Percentiles rank a stretch among this genome's conserved stretches.
These are phyloP conservation scores for Diabrotica virgifera DNA, from an alignment of 1,140 invertebrate genomes.

Conservation along the genomic window DNA sequence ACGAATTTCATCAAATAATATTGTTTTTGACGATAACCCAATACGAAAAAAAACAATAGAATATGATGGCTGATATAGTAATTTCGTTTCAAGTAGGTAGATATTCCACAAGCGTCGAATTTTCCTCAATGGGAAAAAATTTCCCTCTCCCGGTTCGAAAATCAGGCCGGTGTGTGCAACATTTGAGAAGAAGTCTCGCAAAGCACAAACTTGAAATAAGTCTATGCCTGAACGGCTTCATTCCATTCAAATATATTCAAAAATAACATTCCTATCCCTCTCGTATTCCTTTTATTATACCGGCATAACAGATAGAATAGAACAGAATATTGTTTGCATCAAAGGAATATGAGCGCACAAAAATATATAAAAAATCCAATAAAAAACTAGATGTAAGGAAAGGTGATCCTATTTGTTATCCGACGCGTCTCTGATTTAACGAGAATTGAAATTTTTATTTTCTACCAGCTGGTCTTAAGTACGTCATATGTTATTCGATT, in stretches of 20 bases:
- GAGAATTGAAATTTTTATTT: too few species aligned
- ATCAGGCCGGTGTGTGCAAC: background rate
- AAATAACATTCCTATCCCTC: constrained; percentile 2
- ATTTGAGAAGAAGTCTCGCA: background rate
- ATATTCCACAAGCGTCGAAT: background rate
- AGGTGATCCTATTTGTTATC: too few species aligned
- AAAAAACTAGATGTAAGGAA: background rate
- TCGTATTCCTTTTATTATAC: constrained; percentile 1
- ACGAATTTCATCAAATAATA: too few species aligned
- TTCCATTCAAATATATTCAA: constrained; percentile 3
- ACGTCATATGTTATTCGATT: too few species aligned
- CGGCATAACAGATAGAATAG: constrained; percentile 2
- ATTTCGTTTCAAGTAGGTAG: too few species aligned
- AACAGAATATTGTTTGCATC: constrained; percentile 1
- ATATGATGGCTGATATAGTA: too few species aligned
- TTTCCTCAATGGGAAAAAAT: background rate
- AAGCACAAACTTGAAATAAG: constrained; percentile 1
- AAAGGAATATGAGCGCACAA: background rate
- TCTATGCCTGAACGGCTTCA: background rate
- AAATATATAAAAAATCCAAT: background rate
- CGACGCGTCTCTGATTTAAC: too few species aligned
- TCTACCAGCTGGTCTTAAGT: too few species aligned
- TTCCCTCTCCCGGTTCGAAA: background rate
- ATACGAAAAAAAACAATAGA: too few species aligned
- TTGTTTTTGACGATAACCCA: too few species aligned